A percentile compares a stretch with the other conserved stretches of the same genome.
Conservation (phyloP, 2,113 vertebrate species). For the Tragulus kanchil region DNA sequence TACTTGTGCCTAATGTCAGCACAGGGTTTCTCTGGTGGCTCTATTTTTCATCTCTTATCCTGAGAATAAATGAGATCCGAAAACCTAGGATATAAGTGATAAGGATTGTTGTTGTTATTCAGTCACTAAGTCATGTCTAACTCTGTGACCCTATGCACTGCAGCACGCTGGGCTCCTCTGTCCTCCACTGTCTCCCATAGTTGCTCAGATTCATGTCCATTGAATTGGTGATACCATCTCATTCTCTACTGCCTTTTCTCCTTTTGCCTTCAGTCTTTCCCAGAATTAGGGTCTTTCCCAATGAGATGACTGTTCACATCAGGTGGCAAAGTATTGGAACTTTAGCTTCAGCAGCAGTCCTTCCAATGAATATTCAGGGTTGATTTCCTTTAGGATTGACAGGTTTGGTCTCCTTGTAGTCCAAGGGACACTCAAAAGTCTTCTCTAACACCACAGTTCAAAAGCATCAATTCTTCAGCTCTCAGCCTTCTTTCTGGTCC, state of each 20-base stretch:
- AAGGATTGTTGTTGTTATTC: neutral
- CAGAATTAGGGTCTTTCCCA: neutral
- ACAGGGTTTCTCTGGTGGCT: neutral
- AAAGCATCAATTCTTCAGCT: neutral
- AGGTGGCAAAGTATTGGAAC: no score
- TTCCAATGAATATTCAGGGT: neutral
- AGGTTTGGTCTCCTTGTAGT: neutral
- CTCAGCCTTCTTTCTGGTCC: neutral
- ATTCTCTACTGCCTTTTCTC: no score
- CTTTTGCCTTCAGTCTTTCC: no score
- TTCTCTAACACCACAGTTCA: neutral
- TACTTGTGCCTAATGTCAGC: neutral
- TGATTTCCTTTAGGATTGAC: neutral
- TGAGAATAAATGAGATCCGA: neutral
- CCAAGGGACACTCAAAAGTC: neutral
- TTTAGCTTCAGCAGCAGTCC: neutral
- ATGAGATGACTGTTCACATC: neutral
- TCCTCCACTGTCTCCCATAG: no score
- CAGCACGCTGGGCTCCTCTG: no score
- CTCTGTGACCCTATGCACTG: no score
- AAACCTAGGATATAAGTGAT: neutral
- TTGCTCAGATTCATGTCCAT: no score
- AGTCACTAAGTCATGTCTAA: no score
- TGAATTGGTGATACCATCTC: no score
- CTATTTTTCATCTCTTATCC: no score